Evolutionary conservation across 2,113 vertebrate genomes (phyloP).

Genomic region (Bombycilla garrulus): DNA sequence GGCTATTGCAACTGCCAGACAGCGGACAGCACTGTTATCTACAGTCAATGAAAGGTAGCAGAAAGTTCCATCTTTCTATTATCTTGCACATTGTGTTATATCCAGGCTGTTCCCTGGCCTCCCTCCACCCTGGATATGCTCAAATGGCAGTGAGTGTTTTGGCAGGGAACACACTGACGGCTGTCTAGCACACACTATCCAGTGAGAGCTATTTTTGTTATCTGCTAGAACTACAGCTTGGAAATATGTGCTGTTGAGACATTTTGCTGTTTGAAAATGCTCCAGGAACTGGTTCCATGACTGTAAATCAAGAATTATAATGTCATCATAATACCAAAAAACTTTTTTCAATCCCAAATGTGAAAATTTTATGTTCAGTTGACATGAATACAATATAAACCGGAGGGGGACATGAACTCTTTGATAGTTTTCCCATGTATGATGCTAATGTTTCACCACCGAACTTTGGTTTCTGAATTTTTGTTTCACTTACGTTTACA

Average conservation of each 20-base stretch:
- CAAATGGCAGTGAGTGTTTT: neutral
- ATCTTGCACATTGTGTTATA: neutral
- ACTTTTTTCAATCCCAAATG: neutral
- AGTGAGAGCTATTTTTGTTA: neutral
- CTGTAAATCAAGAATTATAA: slow-evolving; percentile 17
- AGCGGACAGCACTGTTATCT: neutral
- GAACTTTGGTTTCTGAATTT: neutral
- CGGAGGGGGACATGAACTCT: neutral
- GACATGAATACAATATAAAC: neutral
- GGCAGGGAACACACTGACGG: neutral
- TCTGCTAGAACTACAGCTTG: neutral
- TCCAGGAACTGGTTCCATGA: neutral
- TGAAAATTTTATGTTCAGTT: neutral
- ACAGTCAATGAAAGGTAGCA: neutral
- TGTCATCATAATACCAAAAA: neutral
- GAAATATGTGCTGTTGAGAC: neutral
- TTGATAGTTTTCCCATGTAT: neutral
- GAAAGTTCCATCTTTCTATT: neutral
- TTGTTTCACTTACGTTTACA: neutral
- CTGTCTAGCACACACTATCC: neutral
- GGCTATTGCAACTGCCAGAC: neutral
- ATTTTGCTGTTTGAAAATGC: slow-evolving; percentile 12
- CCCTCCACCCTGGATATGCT: neutral
- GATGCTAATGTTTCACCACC: neutral
- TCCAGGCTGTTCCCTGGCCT: neutral